Base-by-base conservation (phyloP, 2,888 invertebrate species). In the Coleophora flavipennella region DNA sequence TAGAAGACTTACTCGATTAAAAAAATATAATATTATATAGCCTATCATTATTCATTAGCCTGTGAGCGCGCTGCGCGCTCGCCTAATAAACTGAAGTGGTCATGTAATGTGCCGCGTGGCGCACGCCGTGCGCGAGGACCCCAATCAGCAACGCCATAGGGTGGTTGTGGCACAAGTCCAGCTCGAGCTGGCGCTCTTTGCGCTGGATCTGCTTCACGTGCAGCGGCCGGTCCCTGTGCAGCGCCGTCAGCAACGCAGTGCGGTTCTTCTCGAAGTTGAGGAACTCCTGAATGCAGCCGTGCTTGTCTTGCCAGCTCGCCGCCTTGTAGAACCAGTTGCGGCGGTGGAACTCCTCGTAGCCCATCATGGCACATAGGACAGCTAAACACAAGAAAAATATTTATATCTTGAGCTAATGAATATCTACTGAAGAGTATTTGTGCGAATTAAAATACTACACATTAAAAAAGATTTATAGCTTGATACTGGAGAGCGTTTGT, bases 221-320 rank as follows among this genome's bases (percentile, higher is more conserved):
- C 3, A 27, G 31, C 1, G 32, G 3, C 8, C 35, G 14, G 26
- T 10, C 13, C 0, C 31, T 31, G 8, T 25, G 8, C 1, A 14
- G 1, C 3, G 33, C 13, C 1, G 37, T 11, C 6, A 34, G 9
- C 1, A 37, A 1, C 11, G 31, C 29, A 3, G 51, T 51, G 4
- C 42, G 41, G 39, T 61, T 56, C 2, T 51, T 28, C 6, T 49
- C 35, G 13, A 43, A 59, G 38, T 63, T 63, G 2, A 25, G 43
- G 27, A 49, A 43, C 39, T 65, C 67, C 2, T 41, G 31, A 2
- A 63, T 44, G 27, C 67, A 67, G 1, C 62, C 65, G 1, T 51
- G 36, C 3, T 54, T 43, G 33, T 60, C 55, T 3, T 62, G 43
- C 65, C 65, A 67, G 37, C 57, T 59, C 2, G 47, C 35, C 2